Percentiles rank a stretch among this genome's conserved stretches.
Evolutionary conservation across 2,797 vertebrate genomes (phyloP).

Genomic region (Rhodeus uyekii): DNA sequence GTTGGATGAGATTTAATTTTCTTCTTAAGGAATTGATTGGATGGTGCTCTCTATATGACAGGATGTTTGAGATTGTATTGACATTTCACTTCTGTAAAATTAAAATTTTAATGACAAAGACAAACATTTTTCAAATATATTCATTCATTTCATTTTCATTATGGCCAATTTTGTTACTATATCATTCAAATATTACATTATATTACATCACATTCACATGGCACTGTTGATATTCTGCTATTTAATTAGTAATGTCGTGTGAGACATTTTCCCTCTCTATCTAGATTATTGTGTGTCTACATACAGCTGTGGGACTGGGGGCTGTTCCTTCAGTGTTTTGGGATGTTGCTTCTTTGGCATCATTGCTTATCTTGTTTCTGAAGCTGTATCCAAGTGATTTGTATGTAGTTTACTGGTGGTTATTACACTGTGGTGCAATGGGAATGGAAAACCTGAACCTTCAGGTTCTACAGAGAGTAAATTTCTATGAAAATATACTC

Average conservation of each 20-base stretch:
- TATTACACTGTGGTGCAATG: not conserved
- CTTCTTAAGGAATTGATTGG: not conserved
- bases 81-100: not conserved
- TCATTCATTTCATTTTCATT: not conserved
- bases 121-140: not conserved
- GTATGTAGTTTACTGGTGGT: not conserved
- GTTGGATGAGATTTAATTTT: not conserved
- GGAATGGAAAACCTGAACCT: not conserved
- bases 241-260: not conserved
- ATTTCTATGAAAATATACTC: not conserved
- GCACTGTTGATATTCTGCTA: not conserved
- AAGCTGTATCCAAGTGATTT: constrained; percentile 23
- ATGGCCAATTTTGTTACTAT: not conserved
- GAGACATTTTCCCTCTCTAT: not conserved
- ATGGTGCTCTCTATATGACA: not conserved
- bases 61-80: not conserved
- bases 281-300: not conserved
- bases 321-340: not conserved
- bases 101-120: not conserved
- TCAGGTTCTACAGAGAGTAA: not conserved
- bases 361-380: not conserved
- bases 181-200: not conserved
- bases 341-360: constrained; percentile 21
- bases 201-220: not conserved
- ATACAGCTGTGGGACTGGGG: not conserved